Evolutionary conservation across 2,888 invertebrate species (phyloP).

Genomic region (Ormyrus labotus): DNA sequence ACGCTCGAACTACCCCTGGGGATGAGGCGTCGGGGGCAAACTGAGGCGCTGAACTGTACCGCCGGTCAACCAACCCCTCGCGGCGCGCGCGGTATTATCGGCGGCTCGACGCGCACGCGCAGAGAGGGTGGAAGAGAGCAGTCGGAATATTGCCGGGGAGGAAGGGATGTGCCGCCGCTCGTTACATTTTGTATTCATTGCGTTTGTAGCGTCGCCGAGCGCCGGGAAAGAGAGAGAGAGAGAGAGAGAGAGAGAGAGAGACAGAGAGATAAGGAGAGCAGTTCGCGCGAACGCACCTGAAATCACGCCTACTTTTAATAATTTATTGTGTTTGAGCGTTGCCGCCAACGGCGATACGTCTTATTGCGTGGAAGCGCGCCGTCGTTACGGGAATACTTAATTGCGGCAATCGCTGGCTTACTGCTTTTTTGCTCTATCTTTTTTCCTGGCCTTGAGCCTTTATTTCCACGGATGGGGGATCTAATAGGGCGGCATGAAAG

Average conservation of each 20-base stretch:
- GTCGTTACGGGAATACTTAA: slow-evolving; percentile 3
- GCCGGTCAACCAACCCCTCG: slow-evolving; percentile 46
- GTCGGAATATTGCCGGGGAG: slow-evolving; percentile 18
- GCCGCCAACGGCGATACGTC: slow-evolving; percentile 24
- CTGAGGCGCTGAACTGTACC: slow-evolving; percentile 62
- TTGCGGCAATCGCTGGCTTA: slow-evolving; percentile 9
- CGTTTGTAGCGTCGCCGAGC: slow-evolving; percentile 37
- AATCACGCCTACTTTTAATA: slow-evolving; percentile 47
- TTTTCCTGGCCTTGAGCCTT: too few relatives aligned
- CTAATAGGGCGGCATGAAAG: not conserved
- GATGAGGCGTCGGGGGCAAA: slow-evolving; percentile 68
- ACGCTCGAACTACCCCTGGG: slow-evolving; percentile 64
- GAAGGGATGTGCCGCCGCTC: slow-evolving; percentile 35
- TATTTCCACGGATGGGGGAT: too few relatives aligned
- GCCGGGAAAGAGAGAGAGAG: not conserved
- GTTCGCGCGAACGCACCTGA: slow-evolving; percentile 23
- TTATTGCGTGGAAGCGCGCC: not conserved
- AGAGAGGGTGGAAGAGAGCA: not conserved
- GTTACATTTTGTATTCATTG: slow-evolving; percentile 61
- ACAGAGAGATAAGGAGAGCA: not conserved
- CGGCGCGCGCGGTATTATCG: slow-evolving; percentile 28
- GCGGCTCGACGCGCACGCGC: slow-evolving; percentile 58
- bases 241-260: too few relatives aligned
- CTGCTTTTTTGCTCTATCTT: not conserved
- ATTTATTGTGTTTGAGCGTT: slow-evolving; percentile 50